Conservation (phyloP, 35 echinoderm and acorn worm species). For the Anneissia japonica region DNA sequence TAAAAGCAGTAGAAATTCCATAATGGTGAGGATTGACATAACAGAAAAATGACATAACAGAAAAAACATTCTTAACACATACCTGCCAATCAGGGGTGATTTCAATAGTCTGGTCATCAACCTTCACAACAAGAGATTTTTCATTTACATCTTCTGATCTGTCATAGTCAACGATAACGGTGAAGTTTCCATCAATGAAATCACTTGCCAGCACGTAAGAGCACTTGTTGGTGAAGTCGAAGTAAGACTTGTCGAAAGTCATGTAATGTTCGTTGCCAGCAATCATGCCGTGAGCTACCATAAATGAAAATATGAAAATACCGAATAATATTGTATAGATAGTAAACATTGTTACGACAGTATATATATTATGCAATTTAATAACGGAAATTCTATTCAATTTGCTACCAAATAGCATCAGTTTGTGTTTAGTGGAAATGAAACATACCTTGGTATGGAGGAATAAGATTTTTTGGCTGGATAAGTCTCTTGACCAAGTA, state of each 20-base stretch:
- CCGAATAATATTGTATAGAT: no score
- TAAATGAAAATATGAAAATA: no score
- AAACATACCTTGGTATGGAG: constrained; percentile 49
- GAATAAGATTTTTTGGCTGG: constrained; percentile 34
- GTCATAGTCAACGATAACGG: constrained; percentile 67
- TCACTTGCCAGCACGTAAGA: constrained; percentile 82
- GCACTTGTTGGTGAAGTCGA: constrained; percentile 73
- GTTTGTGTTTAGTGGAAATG: no score
- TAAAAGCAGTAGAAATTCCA: no score
- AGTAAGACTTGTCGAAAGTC: constrained; percentile 78
- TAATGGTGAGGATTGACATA: no score
- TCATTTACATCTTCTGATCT: constrained; percentile 14
- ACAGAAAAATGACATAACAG: no score
- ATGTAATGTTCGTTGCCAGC: constrained; percentile 71
- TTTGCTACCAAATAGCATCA: no score
- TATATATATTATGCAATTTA: no score
- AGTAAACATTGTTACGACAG: no score
- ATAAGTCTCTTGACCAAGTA: constrained; percentile 7
- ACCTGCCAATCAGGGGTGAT: constrained; percentile 55
- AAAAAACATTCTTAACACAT: no score
- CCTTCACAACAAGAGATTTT: constrained; percentile 64
- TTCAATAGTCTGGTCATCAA: constrained; percentile 25
- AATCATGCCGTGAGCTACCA: constrained; percentile 57
- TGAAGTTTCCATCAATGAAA: constrained; percentile 75
- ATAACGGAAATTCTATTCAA: no score